These are phyloP conservation scores for Sorex maritimensis DNA, from an alignment of 2,797 vertebrate genomes.

Conservation along the genomic window DNA sequence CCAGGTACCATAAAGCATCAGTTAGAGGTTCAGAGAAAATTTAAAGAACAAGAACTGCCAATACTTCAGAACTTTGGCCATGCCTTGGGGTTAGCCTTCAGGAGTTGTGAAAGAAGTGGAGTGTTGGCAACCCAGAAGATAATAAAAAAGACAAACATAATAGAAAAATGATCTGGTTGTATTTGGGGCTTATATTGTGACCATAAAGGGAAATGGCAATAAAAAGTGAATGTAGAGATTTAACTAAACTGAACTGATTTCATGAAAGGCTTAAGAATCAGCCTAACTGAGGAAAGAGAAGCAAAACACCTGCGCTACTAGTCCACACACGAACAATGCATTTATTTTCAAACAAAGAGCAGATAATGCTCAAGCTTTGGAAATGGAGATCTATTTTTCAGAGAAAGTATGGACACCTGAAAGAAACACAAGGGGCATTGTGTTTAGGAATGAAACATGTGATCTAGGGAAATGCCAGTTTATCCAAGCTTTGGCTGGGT, in stretches of 20 bases:
- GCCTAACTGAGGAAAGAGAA: slow-evolving; percentile 63
- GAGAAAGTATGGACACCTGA: slow-evolving; percentile 80
- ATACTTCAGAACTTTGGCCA: slow-evolving; percentile 63
- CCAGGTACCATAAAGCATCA: slow-evolving; percentile 10
- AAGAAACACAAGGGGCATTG: slow-evolving; percentile 82
- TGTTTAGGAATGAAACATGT: slow-evolving; percentile 84
- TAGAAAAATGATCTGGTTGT: slow-evolving; percentile 72
- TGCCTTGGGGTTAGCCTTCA: slow-evolving; percentile 41
- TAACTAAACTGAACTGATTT: slow-evolving; percentile 74
- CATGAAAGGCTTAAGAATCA: slow-evolving; percentile 74
- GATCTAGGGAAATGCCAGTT: slow-evolving; percentile 84
- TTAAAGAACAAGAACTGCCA: slow-evolving; percentile 14
- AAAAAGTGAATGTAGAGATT: slow-evolving; percentile 61
- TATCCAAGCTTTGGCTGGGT: slow-evolving; percentile 79
- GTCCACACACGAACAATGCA: slow-evolving; percentile 75
- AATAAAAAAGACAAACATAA: slow-evolving; percentile 76
- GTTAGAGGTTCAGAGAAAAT: slow-evolving; percentile 54
- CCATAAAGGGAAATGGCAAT: slow-evolving; percentile 48
- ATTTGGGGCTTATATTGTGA: slow-evolving; percentile 59
- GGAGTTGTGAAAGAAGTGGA: slow-evolving; percentile 33
- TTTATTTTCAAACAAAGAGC: slow-evolving; percentile 83
- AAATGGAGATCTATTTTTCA: slow-evolving; percentile 78
- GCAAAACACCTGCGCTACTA: slow-evolving; percentile 77
- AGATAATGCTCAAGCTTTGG: slow-evolving; percentile 83
- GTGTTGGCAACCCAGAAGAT: slow-evolving; percentile 49